Evolutionary conservation across 1,140 invertebrate species (phyloP), one percentile per base, ranked within the genome.

Genomic region (Littorina saxatilis): DNA sequence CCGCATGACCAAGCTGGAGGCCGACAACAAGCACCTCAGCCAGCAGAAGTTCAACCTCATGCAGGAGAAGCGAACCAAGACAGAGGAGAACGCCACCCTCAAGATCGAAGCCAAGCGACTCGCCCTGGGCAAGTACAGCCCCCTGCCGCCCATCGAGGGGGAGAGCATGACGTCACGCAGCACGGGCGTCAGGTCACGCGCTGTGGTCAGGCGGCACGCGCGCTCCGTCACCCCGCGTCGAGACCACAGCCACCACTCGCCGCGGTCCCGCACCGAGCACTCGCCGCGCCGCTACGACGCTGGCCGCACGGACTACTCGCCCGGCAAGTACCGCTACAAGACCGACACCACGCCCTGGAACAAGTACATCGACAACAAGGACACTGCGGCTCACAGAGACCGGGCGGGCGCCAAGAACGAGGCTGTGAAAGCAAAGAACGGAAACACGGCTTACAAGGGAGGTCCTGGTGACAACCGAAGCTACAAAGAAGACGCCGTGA

Each of bases 21-120:
- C 68, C 11, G 82, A 83, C 43, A 83, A 83, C 58, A 35, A 63
- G 4, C 61, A 66, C 39, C 70, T 83, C 9, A 29, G 61, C 0
- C 77, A 83, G 2, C 82, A 83, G 77, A 83, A 83, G 58, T 32
- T 20, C 37, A 72, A 43, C 39, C 52, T 83, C 32, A 15, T 40
- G 23, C 27, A 37, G 23, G 82, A 83, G 27, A 83, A 83, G 52
- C 35, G 23, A 32, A 73, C 55, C 72, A 52, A 23, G 40, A 17
- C 17, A 27, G 43, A 20, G 17, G 82, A 83, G 37, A 83, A 75
- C 55, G 72, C 73, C 35, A 15, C 43, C 17, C 43, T 83, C 39
- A 79, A 52, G 73, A 66, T 29, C n/a, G 82, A 83, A 40, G 82
- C 77, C 23, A 83, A 83, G 35, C 63, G 82, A 11, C 17, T 83